Percentiles rank a stretch among this genome's conserved stretches.
phyloP scores from a whole-genome alignment of 2,797 vertebrate species.

The Etheostoma perlongum region DNA sequence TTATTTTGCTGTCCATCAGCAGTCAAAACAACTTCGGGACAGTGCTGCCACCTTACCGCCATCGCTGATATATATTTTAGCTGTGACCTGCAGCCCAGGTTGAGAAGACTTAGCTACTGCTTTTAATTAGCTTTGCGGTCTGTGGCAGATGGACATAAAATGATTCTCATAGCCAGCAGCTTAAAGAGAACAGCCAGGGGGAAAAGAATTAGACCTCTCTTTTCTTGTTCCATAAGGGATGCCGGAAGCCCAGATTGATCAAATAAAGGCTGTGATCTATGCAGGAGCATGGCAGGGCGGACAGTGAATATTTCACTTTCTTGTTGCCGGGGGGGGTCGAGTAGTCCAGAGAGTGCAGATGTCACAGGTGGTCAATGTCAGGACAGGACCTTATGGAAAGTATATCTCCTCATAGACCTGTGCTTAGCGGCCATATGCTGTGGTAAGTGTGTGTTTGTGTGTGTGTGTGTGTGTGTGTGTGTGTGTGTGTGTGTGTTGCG shows the following conservation, averaged over 20 bases:
- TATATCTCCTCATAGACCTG: slow-evolving; percentile 41
- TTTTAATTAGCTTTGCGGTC: slow-evolving; percentile 76
- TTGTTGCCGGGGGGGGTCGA: slow-evolving; percentile 47
- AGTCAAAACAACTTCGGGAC: slow-evolving; percentile 45
- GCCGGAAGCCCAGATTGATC: slow-evolving; percentile 59
- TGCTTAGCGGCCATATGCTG: slow-evolving; percentile 63
- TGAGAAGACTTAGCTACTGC: slow-evolving; percentile 44
- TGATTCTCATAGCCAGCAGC: slow-evolving; percentile 63
- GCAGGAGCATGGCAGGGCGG: slow-evolving; percentile 52
- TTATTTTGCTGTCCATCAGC: slow-evolving; percentile 26
- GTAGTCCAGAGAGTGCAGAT: slow-evolving; percentile 17
- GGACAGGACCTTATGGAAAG: slow-evolving; percentile 53
- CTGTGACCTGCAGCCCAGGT: slow-evolving; percentile 63
- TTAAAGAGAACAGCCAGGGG: slow-evolving; percentile 58
- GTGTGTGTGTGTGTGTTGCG: slow-evolving; percentile 14
- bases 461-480: neutral
- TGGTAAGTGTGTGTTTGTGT: slow-evolving; percentile 10
- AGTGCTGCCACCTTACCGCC: slow-evolving; percentile 14
- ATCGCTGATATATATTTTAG: slow-evolving; percentile 60
- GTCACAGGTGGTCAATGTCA: slow-evolving; percentile 70
- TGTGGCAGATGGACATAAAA: slow-evolving; percentile 74
- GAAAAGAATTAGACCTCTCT: slow-evolving; percentile 59
- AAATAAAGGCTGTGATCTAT: slow-evolving; percentile 70
- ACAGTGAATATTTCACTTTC: slow-evolving; percentile 58
- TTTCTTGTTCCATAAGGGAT: slow-evolving; percentile 49